Percentiles rank a stretch among this genome's conserved stretches.
Conservation (phyloP, 2,888 invertebrate species). For the Drosophila niveifrons region DNA sequence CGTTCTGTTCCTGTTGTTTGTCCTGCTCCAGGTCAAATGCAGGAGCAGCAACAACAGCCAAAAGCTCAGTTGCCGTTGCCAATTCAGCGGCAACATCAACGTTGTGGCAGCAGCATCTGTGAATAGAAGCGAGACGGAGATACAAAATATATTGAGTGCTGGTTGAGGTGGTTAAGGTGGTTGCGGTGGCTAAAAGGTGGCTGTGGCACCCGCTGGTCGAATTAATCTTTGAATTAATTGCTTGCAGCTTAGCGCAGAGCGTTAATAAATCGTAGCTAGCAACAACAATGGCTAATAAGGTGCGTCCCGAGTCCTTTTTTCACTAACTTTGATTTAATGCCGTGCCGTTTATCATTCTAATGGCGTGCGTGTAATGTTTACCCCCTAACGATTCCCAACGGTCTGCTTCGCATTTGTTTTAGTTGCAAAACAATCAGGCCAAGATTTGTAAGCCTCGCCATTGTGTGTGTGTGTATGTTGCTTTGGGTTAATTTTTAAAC, state of each 20-base stretch:
- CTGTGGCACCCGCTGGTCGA: conserved; percentile 78
- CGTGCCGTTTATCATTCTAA: conserved; percentile 81
- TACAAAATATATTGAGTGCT: conserved; percentile 44
- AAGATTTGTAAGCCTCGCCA: conserved; percentile 60
- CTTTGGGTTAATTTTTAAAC: conserved; percentile 70
- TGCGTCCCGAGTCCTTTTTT: conserved; percentile 56
- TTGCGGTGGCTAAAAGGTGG: neutral
- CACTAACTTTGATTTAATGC: conserved; percentile 83
- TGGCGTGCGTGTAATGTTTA: conserved; percentile 73
- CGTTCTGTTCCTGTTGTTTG: conserved; percentile 17
- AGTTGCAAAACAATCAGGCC: conserved; percentile 73
- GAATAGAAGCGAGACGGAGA: conserved; percentile 8
- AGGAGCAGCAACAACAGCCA: conserved; percentile 41
- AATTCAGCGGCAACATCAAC: conserved; percentile 22
- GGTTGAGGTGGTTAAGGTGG: conserved; percentile 26
- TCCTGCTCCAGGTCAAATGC: conserved; percentile 47
- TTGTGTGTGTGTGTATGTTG: conserved; percentile 14
- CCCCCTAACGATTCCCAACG: conserved; percentile 35
- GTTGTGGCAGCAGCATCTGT: conserved; percentile 56
- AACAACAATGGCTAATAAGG: conserved; percentile 60
- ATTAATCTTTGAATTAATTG: conserved; percentile 83
- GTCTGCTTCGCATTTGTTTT: conserved; percentile 71
- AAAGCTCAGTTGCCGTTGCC: conserved; percentile 38
- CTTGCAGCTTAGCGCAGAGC: conserved; percentile 81
- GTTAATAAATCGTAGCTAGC: conserved; percentile 75